A percentile compares a stretch with the other conserved stretches of the same genome.
Conservation (phyloP, 2,888 invertebrate genomes). For the Stenolophus ochropezus region DNA sequence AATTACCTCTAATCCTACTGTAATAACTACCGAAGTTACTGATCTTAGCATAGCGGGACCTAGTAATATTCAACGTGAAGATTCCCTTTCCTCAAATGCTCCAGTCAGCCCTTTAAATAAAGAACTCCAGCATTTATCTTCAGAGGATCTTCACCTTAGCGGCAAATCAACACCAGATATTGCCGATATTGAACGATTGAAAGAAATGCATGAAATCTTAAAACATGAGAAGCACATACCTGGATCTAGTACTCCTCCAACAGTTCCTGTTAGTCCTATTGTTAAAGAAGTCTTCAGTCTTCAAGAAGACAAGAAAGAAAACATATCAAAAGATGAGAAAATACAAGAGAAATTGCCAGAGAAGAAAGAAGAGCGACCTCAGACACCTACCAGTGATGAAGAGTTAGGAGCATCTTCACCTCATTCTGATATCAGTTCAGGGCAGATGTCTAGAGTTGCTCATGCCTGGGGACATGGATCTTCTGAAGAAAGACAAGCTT, state of each 20-base stretch:
- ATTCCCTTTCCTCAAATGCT: conserved; percentile 48
- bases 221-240: conserved; percentile 69
- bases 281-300: conserved; percentile 65
- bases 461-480: conserved; percentile 76
- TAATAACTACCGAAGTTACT: conserved; percentile 52
- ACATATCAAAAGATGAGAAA: conserved; percentile 35
- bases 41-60: conserved; percentile 63
- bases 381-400: conserved; percentile 80
- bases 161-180: conserved; percentile 70
- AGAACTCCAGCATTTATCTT: conserved; percentile 56
- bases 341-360: conserved; percentile 1
- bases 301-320: conserved; percentile 55
- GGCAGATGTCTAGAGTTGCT: conserved; percentile 76
- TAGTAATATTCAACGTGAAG: conserved; percentile 61
- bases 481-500: conserved; percentile 73
- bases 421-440: conserved; percentile 79
- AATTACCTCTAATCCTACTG: conserved; percentile 50
- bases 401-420: conserved; percentile 76
- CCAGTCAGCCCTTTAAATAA: conserved; percentile 52
- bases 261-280: conserved; percentile 81
- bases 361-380: conserved; percentile 73
- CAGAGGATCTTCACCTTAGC: conserved; percentile 66
- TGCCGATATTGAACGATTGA: conserved; percentile 67
- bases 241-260: conserved; percentile 79
- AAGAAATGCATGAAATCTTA: conserved; percentile 67